phyloP scores from a whole-genome alignment of 2,797 vertebrate genomes.

The Xenentodon cancila region DNA sequence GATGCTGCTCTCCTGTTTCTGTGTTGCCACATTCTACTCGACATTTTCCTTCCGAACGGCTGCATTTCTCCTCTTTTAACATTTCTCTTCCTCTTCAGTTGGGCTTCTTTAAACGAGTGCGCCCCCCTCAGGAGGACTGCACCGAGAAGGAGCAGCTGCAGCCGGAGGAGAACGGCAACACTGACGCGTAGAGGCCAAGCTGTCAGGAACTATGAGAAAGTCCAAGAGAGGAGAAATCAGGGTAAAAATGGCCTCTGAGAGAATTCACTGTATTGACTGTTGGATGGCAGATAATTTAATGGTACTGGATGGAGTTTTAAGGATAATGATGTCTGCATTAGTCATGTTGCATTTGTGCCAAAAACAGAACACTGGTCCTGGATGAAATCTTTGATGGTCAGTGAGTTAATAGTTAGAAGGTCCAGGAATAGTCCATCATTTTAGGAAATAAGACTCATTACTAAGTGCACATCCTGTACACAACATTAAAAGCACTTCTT shows the following conservation, averaged over 20 bases:
- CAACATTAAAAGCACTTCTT: background rate
- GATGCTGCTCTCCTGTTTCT: background rate
- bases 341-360: constrained; percentile 42
- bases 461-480: background rate
- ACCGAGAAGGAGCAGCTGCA: constrained; percentile 96
- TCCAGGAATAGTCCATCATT: background rate
- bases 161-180: constrained; percentile 94
- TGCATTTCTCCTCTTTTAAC: background rate
- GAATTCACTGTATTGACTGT: constrained; percentile 47
- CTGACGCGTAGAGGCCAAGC: constrained; percentile 84
- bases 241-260: constrained; percentile 30
- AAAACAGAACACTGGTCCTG: constrained; percentile 19
- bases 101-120: constrained; percentile 97
- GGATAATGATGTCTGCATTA: background rate
- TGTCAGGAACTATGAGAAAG: constrained; percentile 1
- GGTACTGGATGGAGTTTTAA: constrained; percentile 13
- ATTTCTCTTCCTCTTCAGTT: constrained; percentile 73
- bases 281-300: background rate
- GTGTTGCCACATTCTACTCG: background rate
- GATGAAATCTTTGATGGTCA: constrained; percentile 1
- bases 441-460: background rate
- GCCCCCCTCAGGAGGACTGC: constrained; percentile 93
- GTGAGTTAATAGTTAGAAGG: background rate
- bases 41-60: too few relatives aligned
- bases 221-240: constrained; percentile 23